These are phyloP conservation scores for Tragelaphus eurycerus DNA, from an alignment of 2,797 vertebrate species.

Conservation along the genomic window DNA sequence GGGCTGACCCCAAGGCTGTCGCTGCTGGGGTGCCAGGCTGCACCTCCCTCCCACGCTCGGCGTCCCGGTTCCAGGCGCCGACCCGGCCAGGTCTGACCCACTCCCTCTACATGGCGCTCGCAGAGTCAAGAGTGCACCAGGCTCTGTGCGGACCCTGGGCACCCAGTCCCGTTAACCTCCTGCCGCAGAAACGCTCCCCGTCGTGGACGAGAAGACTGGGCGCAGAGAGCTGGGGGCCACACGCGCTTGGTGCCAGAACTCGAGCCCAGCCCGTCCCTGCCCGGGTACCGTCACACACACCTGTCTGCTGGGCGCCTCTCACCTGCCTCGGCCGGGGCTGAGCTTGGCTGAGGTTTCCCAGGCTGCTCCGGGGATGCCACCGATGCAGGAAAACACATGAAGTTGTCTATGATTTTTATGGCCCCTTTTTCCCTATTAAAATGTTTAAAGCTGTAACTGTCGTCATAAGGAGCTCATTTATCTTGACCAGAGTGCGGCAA, in stretches of 20 bases:
- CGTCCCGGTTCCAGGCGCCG: fast-evolving
- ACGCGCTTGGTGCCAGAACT: fast-evolving
- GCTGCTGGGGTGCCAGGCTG: not conserved
- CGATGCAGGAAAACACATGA: constrained; percentile 49
- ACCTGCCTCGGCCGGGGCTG: fast-evolving
- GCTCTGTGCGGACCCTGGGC: fast-evolving
- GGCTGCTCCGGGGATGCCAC: not conserved
- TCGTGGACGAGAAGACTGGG: not conserved
- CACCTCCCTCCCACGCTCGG: not conserved
- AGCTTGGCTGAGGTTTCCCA: not conserved
- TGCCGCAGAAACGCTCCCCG: not conserved
- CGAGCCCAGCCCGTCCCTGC: not conserved
- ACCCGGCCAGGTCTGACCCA: too few relatives aligned
- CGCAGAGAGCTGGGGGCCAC: not conserved
- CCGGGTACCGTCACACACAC: fast-evolving
- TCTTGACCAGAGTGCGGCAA: constrained; percentile 70
- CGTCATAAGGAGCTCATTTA: constrained; percentile 77
- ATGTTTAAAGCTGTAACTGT: constrained; percentile 75
- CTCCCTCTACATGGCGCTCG: fast-evolving
- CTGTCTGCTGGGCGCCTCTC: not conserved
- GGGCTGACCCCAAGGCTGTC: too few relatives aligned
- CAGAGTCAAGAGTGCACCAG: not conserved
- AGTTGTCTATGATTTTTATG: constrained; percentile 78
- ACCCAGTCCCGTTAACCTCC: fast-evolving
- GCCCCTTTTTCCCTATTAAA: constrained; percentile 74